Evolutionary conservation across 2,888 invertebrate species (phyloP).

Genomic region (Seira musarum): DNA sequence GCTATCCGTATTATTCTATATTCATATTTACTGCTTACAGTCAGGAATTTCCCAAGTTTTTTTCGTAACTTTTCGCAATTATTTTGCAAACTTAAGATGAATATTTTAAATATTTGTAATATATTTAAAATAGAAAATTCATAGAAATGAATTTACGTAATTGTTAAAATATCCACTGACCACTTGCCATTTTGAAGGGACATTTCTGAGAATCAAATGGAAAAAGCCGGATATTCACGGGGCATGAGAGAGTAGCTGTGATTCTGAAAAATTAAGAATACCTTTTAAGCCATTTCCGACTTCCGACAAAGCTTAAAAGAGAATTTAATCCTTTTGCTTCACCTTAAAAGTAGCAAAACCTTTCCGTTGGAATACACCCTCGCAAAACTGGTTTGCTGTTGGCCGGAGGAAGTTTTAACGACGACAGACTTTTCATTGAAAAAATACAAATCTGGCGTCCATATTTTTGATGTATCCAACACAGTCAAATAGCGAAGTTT

Average conservation of each 20-base stretch:
- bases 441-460: slow-evolving; percentile 41
- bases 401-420: slow-evolving; percentile 15
- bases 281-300: too few species aligned
- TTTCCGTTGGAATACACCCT: slow-evolving; percentile 35
- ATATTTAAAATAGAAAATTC: too few species aligned
- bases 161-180: slow-evolving; percentile 39
- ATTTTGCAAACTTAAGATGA: too few species aligned
- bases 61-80: too few species aligned
- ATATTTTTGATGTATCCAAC: slow-evolving; percentile 31
- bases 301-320: not conserved
- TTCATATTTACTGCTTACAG: too few species aligned
- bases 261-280: slow-evolving; percentile 15
- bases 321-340: not conserved
- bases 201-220: slow-evolving; percentile 50
- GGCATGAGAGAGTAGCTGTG: slow-evolving; percentile 30
- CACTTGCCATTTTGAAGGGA: slow-evolving; percentile 45
- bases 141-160: too few species aligned
- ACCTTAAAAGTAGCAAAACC: slow-evolving; percentile 29
- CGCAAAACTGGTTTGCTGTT: slow-evolving; percentile 31
- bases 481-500: slow-evolving; percentile 35
- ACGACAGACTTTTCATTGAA: slow-evolving; percentile 39
- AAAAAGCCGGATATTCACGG: slow-evolving; percentile 38
- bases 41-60: too few species aligned
- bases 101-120: too few species aligned
- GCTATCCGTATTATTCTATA: too few species aligned